A percentile compares a stretch with the other conserved stretches of the same genome.
phyloP scores from a whole-genome alignment of 2,113 vertebrate species.

The Desmodus rotundus region DNA sequence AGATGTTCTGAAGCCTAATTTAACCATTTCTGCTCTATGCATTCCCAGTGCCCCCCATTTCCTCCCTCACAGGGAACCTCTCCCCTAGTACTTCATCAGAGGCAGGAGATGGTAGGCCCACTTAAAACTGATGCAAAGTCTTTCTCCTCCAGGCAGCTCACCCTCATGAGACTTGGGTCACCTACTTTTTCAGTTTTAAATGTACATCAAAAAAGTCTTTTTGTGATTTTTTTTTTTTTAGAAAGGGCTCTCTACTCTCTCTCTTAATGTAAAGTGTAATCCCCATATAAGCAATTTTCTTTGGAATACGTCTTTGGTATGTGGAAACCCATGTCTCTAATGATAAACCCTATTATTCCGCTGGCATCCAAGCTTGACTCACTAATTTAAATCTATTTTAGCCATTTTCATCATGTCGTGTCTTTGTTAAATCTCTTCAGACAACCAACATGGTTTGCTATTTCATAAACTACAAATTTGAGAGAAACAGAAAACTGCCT shows the following conservation, averaged over 20 bases:
- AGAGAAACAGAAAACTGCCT: background rate
- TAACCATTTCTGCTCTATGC: background rate
- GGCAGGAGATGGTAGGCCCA: background rate
- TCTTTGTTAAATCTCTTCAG: constrained; percentile 47
- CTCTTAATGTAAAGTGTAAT: background rate
- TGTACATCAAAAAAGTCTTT: background rate
- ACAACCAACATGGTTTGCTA: background rate
- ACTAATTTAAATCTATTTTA: background rate
- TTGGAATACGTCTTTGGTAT: background rate
- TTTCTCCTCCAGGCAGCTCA: background rate
- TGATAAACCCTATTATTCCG: background rate
- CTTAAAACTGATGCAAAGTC: background rate
- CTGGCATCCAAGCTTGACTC: background rate
- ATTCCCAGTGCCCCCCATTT: no score
- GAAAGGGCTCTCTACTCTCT: background rate
- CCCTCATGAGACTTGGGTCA: background rate
- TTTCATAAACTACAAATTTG: background rate
- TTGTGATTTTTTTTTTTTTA: background rate
- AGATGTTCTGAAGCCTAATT: background rate
- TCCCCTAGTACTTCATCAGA: background rate
- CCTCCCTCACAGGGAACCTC: background rate
- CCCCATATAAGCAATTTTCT: background rate
- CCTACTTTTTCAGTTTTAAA: background rate
- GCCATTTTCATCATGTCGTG: constrained; percentile 5
- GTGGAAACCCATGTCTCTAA: background rate